Evolutionary conservation across 2,113 vertebrate species (phyloP).

Genomic region (Semicossyphus pulcher): DNA sequence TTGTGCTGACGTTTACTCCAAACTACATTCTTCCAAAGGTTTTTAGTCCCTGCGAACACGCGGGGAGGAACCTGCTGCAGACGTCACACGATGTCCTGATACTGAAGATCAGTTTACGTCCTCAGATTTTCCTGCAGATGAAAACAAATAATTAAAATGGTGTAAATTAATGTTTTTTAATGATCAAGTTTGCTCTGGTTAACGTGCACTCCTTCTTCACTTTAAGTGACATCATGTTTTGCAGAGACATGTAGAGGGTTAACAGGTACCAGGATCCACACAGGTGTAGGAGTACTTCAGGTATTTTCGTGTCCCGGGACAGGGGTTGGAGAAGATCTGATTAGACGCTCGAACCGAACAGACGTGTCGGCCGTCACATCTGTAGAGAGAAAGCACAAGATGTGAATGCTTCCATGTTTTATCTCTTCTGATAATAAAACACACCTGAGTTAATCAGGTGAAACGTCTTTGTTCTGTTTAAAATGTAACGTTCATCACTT

Average conservation of each 20-base stretch:
- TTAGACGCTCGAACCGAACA: background rate
- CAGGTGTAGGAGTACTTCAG: background rate
- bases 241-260: too few relatives aligned
- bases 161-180: too few relatives aligned
- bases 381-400: background rate
- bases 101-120: background rate
- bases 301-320: background rate
- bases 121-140: background rate
- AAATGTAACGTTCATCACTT: too few relatives aligned
- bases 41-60: too few relatives aligned
- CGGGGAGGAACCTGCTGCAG: too few relatives aligned
- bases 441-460: too few relatives aligned
- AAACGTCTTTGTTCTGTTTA: background rate
- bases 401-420: too few relatives aligned
- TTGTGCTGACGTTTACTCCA: too few relatives aligned
- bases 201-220: too few relatives aligned
- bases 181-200: background rate
- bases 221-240: too few relatives aligned
- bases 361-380: background rate
- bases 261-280: background rate
- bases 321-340: constrained; percentile 1
- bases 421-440: too few relatives aligned
- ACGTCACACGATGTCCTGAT: background rate
- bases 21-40: too few relatives aligned
- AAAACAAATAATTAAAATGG: background rate